Percentiles rank a stretch among this genome's conserved stretches.
These are phyloP conservation scores for Tangara arthus DNA, from an alignment of 2,797 vertebrate species.

Conservation along the genomic window DNA sequence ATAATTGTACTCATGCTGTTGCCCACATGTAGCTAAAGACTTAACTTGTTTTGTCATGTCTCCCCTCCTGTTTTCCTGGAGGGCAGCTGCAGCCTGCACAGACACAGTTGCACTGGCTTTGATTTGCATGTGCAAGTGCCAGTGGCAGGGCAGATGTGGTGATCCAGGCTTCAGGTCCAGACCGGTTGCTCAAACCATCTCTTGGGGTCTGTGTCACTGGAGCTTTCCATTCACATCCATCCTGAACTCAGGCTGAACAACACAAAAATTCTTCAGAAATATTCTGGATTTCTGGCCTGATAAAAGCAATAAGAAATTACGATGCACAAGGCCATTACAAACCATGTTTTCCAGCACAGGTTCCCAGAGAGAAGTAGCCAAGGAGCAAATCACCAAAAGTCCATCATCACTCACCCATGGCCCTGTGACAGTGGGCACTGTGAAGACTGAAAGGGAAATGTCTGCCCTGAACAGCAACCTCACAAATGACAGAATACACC, in stretches of 20 bases:
- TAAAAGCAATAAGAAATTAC: neutral
- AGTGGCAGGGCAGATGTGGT: neutral
- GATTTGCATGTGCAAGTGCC: neutral
- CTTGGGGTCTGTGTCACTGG: neutral
- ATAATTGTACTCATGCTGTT: neutral
- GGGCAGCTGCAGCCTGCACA: neutral
- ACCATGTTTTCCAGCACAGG: rapidly evolving
- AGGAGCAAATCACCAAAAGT: neutral
- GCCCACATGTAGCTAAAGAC: neutral
- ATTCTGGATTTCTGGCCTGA: neutral
- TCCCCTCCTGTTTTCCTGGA: neutral
- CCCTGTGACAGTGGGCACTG: neutral
- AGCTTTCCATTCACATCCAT: neutral
- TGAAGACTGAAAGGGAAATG: neutral
- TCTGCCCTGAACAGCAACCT: neutral
- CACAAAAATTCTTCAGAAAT: neutral
- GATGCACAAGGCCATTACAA: neutral
- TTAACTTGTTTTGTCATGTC: slow-evolving; percentile 1
- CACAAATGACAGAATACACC: neutral
- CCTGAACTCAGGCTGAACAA: neutral
- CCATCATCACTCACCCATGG: neutral
- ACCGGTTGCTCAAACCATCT: rapidly evolving
- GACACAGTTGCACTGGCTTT: neutral
- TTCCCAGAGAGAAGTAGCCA: neutral
- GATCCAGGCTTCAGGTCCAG: neutral